Conservation (phyloP, 1,140 invertebrate genomes). For the Hyposmocoma kahamanoa region DNA sequence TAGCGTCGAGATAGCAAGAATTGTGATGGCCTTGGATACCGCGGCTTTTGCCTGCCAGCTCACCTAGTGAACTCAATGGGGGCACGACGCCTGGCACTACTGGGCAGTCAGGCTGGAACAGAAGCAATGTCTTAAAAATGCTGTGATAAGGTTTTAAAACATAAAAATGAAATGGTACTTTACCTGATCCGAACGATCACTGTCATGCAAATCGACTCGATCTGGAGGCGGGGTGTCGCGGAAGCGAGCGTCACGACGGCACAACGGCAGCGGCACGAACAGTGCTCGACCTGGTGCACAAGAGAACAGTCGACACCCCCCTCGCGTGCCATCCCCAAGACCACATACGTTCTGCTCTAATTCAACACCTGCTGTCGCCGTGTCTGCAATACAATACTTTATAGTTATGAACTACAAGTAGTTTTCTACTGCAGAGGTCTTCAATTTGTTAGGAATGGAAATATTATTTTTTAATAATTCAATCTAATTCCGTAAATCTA, state of each 20-base stretch:
- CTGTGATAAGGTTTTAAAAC: too few relatives aligned
- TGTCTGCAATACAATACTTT: conserved; percentile 29
- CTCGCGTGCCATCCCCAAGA: conserved; percentile 85
- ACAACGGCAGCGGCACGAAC: conserved; percentile 85
- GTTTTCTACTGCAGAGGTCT: too few relatives aligned
- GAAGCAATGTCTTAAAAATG: not conserved
- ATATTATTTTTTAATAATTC: too few relatives aligned
- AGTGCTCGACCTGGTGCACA: conserved; percentile 82
- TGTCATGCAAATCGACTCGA: conserved; percentile 18
- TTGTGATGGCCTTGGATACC: conserved; percentile 99
- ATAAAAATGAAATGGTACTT: too few relatives aligned
- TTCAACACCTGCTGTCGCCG: conserved; percentile 74
- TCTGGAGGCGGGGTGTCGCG: conserved; percentile 75
- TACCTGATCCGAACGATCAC: conserved; percentile 54
- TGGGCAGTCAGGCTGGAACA: conserved; percentile 79
- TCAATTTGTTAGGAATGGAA: too few relatives aligned
- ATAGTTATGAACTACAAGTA: too few relatives aligned
- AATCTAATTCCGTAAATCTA: too few relatives aligned
- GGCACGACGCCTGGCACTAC: conserved; percentile 85
- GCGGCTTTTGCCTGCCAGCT: conserved; percentile 82
- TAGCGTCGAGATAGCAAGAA: conserved; percentile 98
- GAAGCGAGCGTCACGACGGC: conserved; percentile 86
- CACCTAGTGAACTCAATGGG: conserved; percentile 79
- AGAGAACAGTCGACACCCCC: conserved; percentile 81
- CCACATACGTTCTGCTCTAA: conserved; percentile 83